Conservation (phyloP, 2,888 invertebrate genomes). For the Oscheius sp. region DNA sequence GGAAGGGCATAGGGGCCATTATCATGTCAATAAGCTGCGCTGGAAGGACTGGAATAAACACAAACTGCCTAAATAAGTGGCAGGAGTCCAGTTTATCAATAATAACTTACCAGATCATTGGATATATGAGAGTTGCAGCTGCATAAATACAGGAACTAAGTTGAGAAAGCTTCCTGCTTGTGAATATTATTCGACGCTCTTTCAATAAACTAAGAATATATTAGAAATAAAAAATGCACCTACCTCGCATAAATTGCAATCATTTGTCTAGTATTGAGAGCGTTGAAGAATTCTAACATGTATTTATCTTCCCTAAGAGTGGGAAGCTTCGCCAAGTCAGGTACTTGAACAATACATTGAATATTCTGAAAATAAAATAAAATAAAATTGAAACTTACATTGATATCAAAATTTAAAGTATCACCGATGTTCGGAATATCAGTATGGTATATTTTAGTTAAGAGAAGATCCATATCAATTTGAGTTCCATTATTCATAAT, state of each 20-base stretch:
- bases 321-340: slow-evolving; percentile 84
- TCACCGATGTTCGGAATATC: slow-evolving; percentile 64
- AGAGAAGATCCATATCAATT: slow-evolving; percentile 57
- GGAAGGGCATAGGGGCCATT: slow-evolving; percentile 93
- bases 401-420: slow-evolving; percentile 38
- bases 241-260: slow-evolving; percentile 87
- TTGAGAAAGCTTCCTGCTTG: slow-evolving; percentile 86
- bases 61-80: slow-evolving; percentile 48
- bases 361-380: not conserved
- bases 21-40: slow-evolving; percentile 46
- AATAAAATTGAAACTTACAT: slow-evolving; percentile 1
- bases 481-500: slow-evolving; percentile 74
- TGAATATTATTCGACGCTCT: slow-evolving; percentile 91
- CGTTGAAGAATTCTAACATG: slow-evolving; percentile 95
- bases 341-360: slow-evolving; percentile 73
- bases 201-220: slow-evolving; percentile 80
- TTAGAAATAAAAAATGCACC: slow-evolving; percentile 1
- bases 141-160: slow-evolving; percentile 87
- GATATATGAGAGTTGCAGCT: slow-evolving; percentile 90
- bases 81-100: not conserved
- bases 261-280: slow-evolving; percentile 93
- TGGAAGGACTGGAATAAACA: slow-evolving; percentile 55
- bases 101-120: slow-evolving; percentile 85
- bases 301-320: slow-evolving; percentile 95
- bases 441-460: slow-evolving; percentile 64